Base-by-base conservation (phyloP, 1,140 invertebrate genomes). In the Branchinecta lindahli region DNA sequence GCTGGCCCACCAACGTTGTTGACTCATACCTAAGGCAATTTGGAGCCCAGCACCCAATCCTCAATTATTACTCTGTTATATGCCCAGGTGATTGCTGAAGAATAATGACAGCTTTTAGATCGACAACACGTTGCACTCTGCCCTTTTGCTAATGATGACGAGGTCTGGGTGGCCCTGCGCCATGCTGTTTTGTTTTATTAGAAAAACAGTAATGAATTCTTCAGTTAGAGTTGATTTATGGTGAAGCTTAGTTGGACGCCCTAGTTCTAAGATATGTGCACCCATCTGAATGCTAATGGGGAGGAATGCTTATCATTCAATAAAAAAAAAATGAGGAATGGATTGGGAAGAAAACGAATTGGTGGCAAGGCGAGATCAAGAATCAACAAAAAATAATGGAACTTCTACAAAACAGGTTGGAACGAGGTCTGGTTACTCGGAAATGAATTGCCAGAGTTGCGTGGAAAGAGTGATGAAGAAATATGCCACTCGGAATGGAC, bases 221-320 rank as follows among this genome's bases (percentile, higher is more conserved):
- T 61, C 52, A 61, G 52, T 61, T 61, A 15, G 52, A 20, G 12
- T 61, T 61, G 52, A 61, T 61, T 61, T 61, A 61, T 61, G 12
- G 52, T 61, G 52, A 61, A 61, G 52, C 12, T 61, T 61, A 15
- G 52, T 61, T 12, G 52, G 52, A 20, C 12, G 52, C 52, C 52
- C 12, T 20, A 61, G 52, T 61, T 15, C 52, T 20, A 61, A 33
- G 33, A 33, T 33, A 33, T 33, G 33, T 33, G 33, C 33, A 68
- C 44, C 45, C 67, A 68, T 68, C 67, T 45, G 67, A 68, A 68
- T 68, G 46, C 46, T 68, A 68, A 68, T 45, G 67, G 44, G 67
- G 44, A 44, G 67, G 67, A 46, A 68, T 68, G 45, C 67, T 12
- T 44, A 8, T 44, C 67, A 68, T 68, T 44, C 45, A 45, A 68